Evolutionary conservation across 2,113 vertebrate genomes (phyloP), one percentile per base, ranked within the genome.

Genomic region (Myiozetetes cayanensis): DNA sequence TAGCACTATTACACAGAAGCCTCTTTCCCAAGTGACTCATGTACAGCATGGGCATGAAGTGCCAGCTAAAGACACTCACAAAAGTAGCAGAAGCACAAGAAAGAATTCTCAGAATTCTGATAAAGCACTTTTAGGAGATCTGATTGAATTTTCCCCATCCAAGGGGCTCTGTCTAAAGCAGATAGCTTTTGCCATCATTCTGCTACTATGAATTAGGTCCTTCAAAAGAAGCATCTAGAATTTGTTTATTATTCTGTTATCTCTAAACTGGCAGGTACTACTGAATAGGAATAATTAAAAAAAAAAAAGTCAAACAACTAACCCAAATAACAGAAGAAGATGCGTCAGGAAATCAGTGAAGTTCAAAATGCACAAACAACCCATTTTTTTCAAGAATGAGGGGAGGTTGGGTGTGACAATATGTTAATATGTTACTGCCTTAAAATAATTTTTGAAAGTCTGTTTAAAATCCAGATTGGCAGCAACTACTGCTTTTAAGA

Each of bases 341-440:
- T 15, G 7, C 15, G 20, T 39, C 24, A 80, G 35, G 14, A 66
- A 77, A 14, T 28, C 4, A 59, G 27, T 12, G 21, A 85, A 18
- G 14, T 67, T 43, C 24, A 77, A 62, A 1, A 59, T 2, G 1
- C 7, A 27, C 27, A 76, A 65, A 15, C 8, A 43, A 75, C 22
- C 5, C 12, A 35, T 25, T 76, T 55, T 55, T 4, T 16, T 82
- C 22, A 62, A 39, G 46, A 39, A 11, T 2, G 3, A 7, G 10
- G 8, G 7, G 2, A 71, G 1, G 2, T 2, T 63, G 11, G 33
- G 19, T 55, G 11, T 20, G 12, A 43, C 11, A 83, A 20, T 7
- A 16, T 0, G 1, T 13, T 62, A 83, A 20, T 7, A 16, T 0
- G 1, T 13, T 58, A 33, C 25, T 33, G 6, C 2, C 55, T 85